A percentile compares a stretch with the other conserved stretches of the same genome.
Evolutionary conservation across 2,888 invertebrate species (phyloP).

Genomic region (Plemyria rubiginata): DNA sequence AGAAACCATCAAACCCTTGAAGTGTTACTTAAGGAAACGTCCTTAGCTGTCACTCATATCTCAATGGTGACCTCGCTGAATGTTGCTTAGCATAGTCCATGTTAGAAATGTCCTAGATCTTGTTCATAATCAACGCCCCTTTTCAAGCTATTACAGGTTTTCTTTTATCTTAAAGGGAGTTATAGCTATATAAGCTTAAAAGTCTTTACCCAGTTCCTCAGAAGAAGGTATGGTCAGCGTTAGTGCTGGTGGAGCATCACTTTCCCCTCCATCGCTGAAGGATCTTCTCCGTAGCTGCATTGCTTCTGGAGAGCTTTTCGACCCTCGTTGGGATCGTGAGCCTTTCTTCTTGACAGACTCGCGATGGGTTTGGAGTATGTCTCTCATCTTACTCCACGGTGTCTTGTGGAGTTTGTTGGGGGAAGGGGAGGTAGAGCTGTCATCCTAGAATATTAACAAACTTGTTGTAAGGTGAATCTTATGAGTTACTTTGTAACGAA

Average conservation of each 20-base stretch:
- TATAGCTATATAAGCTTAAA: too few relatives aligned
- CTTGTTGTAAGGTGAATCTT: too few relatives aligned
- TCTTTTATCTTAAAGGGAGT: too few relatives aligned
- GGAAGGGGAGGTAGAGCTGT: constrained; percentile 79
- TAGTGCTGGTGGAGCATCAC: constrained; percentile 79
- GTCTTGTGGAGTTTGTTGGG: constrained; percentile 86
- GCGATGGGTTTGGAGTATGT: constrained; percentile 89
- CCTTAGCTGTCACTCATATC: too few relatives aligned
- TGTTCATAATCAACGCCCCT: too few relatives aligned
- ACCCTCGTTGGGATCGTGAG: constrained; percentile 62
- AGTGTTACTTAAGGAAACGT: too few relatives aligned
- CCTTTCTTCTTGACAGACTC: constrained; percentile 86
- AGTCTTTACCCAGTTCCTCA: constrained; percentile 79
- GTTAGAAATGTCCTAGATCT: too few relatives aligned
- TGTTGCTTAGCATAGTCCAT: too few relatives aligned
- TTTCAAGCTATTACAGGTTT: too few relatives aligned
- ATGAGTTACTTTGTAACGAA: too few relatives aligned
- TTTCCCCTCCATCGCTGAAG: constrained; percentile 77
- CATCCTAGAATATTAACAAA: constrained; percentile 60
- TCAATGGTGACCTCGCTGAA: too few relatives aligned
- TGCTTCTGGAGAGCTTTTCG: constrained; percentile 73
- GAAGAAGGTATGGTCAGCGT: constrained; percentile 86
- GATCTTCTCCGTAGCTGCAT: constrained; percentile 71
- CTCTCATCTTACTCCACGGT: constrained; percentile 92
- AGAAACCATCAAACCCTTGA: too few relatives aligned